Conservation (phyloP, 2,113 vertebrate species). For the Mustela lutreola region DNA sequence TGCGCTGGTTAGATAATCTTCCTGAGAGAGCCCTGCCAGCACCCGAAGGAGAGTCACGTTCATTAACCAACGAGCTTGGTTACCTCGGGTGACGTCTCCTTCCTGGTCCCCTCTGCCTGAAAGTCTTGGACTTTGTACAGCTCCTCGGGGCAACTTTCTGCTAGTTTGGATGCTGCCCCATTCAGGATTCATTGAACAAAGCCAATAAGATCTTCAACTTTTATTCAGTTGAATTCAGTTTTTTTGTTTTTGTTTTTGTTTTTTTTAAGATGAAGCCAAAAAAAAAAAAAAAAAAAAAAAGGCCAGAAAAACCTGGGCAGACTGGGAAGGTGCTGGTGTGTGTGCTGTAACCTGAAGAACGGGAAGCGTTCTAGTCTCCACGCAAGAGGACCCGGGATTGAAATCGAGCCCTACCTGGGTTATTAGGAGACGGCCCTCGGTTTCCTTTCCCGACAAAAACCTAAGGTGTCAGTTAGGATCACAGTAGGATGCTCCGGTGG, state of each 20-base stretch:
- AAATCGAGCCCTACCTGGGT: not conserved
- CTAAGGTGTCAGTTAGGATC: not conserved
- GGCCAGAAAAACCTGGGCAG: no score
- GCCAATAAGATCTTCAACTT: no score
- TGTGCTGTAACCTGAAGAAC: no score
- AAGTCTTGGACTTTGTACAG: not conserved
- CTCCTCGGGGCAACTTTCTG: not conserved
- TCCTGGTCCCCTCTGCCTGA: not conserved
- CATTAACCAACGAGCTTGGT: not conserved
- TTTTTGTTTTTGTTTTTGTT: not conserved
- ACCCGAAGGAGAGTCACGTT: not conserved
- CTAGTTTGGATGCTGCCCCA: not conserved
- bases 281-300: no score
- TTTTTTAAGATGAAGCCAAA: not conserved
- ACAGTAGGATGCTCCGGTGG: no score
- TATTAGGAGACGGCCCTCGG: not conserved
- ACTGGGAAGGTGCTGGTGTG: not conserved
- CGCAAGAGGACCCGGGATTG: not conserved
- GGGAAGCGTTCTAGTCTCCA: not conserved
- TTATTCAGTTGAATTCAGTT: not conserved
- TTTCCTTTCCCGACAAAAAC: not conserved
- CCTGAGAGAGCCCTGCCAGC: not conserved
- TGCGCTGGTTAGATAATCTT: no score
- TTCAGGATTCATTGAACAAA: not conserved
- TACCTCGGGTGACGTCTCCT: accelerated